Evolutionary conservation across 2,888 invertebrate genomes (phyloP), one percentile per base, ranked within the genome.

Genomic region (Dasypolia templi): DNA sequence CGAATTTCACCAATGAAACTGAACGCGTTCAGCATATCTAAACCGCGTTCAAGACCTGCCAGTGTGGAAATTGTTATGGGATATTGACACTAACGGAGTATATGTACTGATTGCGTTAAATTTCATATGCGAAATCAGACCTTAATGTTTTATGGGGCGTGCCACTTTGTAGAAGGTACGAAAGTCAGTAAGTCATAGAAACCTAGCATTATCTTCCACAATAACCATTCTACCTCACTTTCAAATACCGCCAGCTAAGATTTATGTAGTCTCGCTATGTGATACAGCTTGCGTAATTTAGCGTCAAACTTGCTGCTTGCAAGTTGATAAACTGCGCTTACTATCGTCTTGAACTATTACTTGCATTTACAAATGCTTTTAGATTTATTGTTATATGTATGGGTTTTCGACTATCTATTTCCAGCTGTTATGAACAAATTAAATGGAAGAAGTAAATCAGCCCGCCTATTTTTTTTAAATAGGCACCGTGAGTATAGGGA

Each of bases 261-360:
- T 81, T 75, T 74, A 75, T 81, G 46, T 19, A 39, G 51, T 46
- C 32, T 35, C 32, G 22, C 39, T 46, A 19, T 55, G n/a, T 49
- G 39, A 75, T 56, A 66, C 62, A 62, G 56, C n/a, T 67, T 56
- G n/a, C 42, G 67, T 76, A 80, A 80, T 70, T 82, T 72, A 84
- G 64, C 56, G 69, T 68, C 73, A 81, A 72, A 73, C 42, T 77
- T 53, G 59, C 74, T 46, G 59, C 77, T 51, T 61, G 42, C 61
- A 14, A 62, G 46, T 69, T 83, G 69, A 84, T 77, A 77, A 69
- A 83, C 53, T 77, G 73, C 51, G 29, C 63, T 63, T 59, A 44
- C 68, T 59, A 77, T 71, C 70, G 77, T 72, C 70, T 72, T 80
- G 68, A 73, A 26, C 62, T 61, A 76, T 66, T 70, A 53, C 66